A percentile compares a stretch with the other conserved stretches of the same genome.
Evolutionary conservation across 2,888 invertebrate genomes (phyloP).

Genomic region (Ethmia dodecea): DNA sequence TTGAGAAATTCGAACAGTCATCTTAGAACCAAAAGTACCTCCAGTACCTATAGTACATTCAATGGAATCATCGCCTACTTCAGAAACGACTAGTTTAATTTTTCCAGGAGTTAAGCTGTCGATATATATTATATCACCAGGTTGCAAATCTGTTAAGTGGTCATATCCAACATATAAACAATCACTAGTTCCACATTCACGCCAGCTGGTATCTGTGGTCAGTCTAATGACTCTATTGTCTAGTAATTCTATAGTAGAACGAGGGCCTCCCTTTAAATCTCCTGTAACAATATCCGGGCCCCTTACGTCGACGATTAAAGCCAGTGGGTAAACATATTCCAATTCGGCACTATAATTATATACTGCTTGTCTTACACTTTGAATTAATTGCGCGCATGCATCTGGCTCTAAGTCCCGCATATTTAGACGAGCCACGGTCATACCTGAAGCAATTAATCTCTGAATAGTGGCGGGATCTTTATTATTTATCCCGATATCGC

Average conservation of each 20-base stretch:
- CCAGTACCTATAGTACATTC: conserved; percentile 72
- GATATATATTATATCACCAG: conserved; percentile 67
- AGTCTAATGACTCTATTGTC: conserved; percentile 57
- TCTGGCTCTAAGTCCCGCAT: conserved; percentile 60
- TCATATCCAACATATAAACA: conserved; percentile 76
- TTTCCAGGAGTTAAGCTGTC: conserved; percentile 57
- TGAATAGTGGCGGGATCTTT: conserved; percentile 57
- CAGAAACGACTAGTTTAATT: conserved; percentile 48
- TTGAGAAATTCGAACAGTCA: conserved; percentile 72
- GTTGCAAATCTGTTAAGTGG: conserved; percentile 65
- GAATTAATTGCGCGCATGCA: conserved; percentile 58
- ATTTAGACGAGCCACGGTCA: conserved; percentile 66
- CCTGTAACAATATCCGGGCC: conserved; percentile 63
- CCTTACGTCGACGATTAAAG: conserved; percentile 55
- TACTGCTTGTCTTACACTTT: conserved; percentile 65
- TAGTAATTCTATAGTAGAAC: conserved; percentile 45
- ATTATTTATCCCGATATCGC: conserved; percentile 58
- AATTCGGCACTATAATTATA: conserved; percentile 67
- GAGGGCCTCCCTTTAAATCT: conserved; percentile 56
- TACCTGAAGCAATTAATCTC: conserved; percentile 61
- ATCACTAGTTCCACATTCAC: conserved; percentile 71
- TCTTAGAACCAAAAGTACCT: conserved; percentile 70
- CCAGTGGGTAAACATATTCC: conserved; percentile 68
- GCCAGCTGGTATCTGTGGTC: conserved; percentile 71
- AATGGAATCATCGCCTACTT: conserved; percentile 62